These are phyloP conservation scores for Hepsetus odoe DNA, from an alignment of 2,113 vertebrate genomes.

Conservation along the genomic window DNA sequence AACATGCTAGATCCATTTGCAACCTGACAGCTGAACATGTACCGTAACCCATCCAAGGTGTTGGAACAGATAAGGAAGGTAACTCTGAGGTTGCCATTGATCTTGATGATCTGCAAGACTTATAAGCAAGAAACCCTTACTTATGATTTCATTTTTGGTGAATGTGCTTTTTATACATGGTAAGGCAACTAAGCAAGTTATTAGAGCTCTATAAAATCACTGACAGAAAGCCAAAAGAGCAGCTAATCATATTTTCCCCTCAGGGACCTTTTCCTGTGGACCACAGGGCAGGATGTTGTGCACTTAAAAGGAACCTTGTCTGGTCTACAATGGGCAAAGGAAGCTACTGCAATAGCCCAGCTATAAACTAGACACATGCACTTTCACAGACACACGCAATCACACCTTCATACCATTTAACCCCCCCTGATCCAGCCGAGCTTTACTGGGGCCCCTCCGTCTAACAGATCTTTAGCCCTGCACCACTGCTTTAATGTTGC, in stretches of 20 bases:
- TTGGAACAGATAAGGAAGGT: background rate
- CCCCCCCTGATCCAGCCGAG: background rate
- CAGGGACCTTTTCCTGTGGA: slow-evolving; percentile 20
- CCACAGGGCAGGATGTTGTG: slow-evolving; percentile 4
- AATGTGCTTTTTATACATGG: slow-evolving; percentile 18
- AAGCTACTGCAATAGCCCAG: slow-evolving; percentile 27
- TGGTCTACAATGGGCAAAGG: slow-evolving; percentile 25
- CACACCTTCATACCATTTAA: slow-evolving; percentile 19
- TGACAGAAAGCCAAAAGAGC: slow-evolving; percentile 3
- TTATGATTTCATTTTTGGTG: background rate
- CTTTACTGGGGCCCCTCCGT: slow-evolving; percentile 35
- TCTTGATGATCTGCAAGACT: background rate
- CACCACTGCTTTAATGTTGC: slow-evolving; percentile 26
- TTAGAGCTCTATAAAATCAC: slow-evolving; percentile 31
- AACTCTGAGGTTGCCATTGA: slow-evolving; percentile 15
- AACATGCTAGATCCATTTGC: slow-evolving; percentile 45
- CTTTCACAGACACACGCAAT: slow-evolving; percentile 34
- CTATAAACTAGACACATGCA: slow-evolving; percentile 33
- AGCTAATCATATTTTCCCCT: slow-evolving; percentile 25
- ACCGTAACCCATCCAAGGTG: background rate
- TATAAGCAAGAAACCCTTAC: background rate
- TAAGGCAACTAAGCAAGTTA: slow-evolving; percentile 3
- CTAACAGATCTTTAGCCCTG: slow-evolving; percentile 19
- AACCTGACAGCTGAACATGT: background rate
- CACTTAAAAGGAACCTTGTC: slow-evolving; percentile 12